Evolutionary conservation across 2,113 vertebrate genomes (phyloP).

Genomic region (Alaudala cheleensis): DNA sequence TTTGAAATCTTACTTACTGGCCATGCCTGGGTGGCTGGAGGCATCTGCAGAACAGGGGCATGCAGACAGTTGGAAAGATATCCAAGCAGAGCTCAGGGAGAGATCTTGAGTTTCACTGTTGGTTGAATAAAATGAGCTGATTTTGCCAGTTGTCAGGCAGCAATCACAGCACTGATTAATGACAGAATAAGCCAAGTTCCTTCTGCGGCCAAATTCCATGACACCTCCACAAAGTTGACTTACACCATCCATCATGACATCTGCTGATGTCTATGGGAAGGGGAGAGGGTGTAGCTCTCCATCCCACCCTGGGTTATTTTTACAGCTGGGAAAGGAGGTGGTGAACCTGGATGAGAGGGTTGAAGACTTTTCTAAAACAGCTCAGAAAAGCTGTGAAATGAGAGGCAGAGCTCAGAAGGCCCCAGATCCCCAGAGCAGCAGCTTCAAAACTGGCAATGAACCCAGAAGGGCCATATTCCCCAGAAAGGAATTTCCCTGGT

Average conservation of each 20-base stretch:
- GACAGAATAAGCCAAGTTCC: constrained; percentile 16
- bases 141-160: constrained; percentile 51
- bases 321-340: constrained; percentile 42
- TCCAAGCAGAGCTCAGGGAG: background rate
- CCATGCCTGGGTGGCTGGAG: background rate
- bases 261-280: constrained; percentile 40
- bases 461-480: background rate
- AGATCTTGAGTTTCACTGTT: background rate
- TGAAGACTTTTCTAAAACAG: constrained; percentile 25
- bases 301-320: constrained; percentile 58
- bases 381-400: constrained; percentile 22
- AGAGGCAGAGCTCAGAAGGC: background rate
- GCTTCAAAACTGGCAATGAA: constrained; percentile 24
- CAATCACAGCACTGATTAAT: constrained; percentile 43
- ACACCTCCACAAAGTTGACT: constrained; percentile 44
- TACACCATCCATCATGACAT: constrained; percentile 29
- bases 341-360: background rate
- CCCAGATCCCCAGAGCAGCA: background rate
- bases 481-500: constrained; percentile 5
- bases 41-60: background rate
- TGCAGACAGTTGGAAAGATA: background rate
- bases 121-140: constrained; percentile 16
- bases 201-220: constrained; percentile 46
- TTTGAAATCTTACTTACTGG: background rate
- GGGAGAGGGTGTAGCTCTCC: background rate